These are phyloP conservation scores for Bettongia penicillata DNA, from an alignment of 2,113 vertebrate species.

Conservation along the genomic window DNA sequence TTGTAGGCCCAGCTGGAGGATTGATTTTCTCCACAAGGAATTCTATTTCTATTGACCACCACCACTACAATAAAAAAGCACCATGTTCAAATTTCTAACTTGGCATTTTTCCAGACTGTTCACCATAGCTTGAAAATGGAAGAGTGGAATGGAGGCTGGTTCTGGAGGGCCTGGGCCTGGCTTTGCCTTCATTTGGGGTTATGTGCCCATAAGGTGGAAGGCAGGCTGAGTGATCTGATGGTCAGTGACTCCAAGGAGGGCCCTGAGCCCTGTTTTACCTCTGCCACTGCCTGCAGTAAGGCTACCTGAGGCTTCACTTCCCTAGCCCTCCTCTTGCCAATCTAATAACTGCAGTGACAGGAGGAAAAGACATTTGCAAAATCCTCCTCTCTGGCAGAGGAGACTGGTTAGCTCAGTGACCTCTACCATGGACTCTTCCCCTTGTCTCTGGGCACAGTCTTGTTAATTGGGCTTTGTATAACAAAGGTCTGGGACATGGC, in stretches of 20 bases:
- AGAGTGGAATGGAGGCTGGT: slow-evolving; percentile 21
- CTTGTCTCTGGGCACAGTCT: not conserved
- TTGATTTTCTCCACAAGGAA: slow-evolving; percentile 16
- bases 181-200: not conserved
- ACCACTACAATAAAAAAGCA: not conserved
- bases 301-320: not conserved
- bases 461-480: not conserved
- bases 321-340: not conserved
- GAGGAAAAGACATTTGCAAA: not conserved
- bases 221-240: not conserved
- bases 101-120: not conserved
- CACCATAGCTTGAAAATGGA: not conserved
- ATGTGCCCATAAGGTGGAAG: too few species aligned
- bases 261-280: not conserved
- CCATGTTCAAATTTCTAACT: not conserved
- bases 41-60: too few species aligned
- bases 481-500: too few species aligned
- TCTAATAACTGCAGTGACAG: not conserved
- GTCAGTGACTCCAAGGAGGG: not conserved
- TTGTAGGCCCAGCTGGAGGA: not conserved
- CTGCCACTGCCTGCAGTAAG: too few species aligned
- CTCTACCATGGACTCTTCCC: not conserved
- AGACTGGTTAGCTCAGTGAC: not conserved
- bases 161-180: not conserved
- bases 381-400: not conserved